A percentile compares a stretch with the other conserved stretches of the same genome.
Conservation (phyloP, 2,113 vertebrate species). For the Delphinapterus leucas region DNA sequence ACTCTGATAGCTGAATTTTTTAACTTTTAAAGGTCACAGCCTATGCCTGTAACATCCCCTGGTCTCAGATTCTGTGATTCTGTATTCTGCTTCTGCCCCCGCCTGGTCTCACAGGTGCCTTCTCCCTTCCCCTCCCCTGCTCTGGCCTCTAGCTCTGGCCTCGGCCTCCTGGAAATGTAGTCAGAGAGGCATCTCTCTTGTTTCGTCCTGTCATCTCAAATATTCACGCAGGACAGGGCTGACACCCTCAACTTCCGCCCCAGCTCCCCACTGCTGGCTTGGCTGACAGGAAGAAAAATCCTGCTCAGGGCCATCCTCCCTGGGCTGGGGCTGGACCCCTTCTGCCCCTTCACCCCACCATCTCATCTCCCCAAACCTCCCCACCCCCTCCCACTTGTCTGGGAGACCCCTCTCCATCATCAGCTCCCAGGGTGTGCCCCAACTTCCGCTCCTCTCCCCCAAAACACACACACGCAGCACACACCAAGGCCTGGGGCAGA, state of each 20-base stretch:
- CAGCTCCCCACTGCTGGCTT: not conserved
- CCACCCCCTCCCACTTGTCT: not conserved
- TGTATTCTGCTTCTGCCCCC: not conserved
- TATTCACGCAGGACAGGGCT: not conserved
- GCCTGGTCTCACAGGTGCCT: not conserved
- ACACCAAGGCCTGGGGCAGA: not conserved
- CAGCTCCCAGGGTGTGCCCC: not conserved
- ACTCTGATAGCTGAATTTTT: not conserved
- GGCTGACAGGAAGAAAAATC: not conserved
- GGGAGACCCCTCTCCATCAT: not conserved
- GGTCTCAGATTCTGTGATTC: not conserved
- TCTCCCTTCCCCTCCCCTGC: not conserved
- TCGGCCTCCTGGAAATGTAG: not conserved
- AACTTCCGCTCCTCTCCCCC: not conserved
- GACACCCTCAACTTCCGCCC: not conserved
- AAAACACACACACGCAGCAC: not conserved
- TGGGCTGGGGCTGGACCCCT: not conserved
- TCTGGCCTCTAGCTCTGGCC: not conserved
- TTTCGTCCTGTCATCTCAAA: not conserved
- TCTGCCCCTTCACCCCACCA: not conserved
- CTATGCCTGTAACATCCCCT: accelerated
- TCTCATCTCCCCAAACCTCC: not conserved
- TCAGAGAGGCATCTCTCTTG: not conserved
- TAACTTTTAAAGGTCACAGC: not conserved
- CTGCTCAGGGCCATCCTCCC: not conserved